Evolutionary conservation across 1,140 invertebrate genomes (phyloP).

Genomic region (Zaprionus kolodkinae): DNA sequence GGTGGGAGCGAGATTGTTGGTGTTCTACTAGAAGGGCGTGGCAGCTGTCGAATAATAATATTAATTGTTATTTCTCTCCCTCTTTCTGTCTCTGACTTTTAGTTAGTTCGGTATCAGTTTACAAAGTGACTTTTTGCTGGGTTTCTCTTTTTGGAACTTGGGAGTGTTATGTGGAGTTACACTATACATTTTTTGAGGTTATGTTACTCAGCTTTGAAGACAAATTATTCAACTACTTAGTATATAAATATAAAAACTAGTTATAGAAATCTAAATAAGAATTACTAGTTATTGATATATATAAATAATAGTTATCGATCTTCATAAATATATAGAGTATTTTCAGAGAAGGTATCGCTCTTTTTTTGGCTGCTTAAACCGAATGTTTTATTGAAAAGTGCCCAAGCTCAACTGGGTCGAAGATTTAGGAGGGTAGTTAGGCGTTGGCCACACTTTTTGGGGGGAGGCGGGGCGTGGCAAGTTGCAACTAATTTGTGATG

Average conservation of each 20-base stretch:
- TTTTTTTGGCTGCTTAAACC: no score
- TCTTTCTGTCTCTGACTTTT: no score
- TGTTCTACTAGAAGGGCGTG: not conserved
- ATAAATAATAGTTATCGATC: not conserved
- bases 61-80: not conserved
- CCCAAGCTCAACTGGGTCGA: not conserved
- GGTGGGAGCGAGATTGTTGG: no score
- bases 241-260: not conserved
- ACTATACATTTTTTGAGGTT: not conserved
- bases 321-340: not conserved
- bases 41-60: conserved; percentile 7
- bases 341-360: not conserved
- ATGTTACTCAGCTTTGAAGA: no score
- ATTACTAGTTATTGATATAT: not conserved
- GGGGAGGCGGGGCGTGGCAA: not conserved
- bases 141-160: not conserved
- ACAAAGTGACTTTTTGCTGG: not conserved
- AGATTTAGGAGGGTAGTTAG: no score
- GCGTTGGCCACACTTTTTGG: not conserved
- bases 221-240: not conserved
- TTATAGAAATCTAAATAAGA: no score
- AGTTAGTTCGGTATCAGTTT: not conserved
- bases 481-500: conserved; percentile 40
- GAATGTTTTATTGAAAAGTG: conserved; percentile 3
- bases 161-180: not conserved